Evolutionary conservation across 2,113 vertebrate genomes (phyloP), one percentile per base, ranked within the genome.

Genomic region (Theropithecus gelada): DNA sequence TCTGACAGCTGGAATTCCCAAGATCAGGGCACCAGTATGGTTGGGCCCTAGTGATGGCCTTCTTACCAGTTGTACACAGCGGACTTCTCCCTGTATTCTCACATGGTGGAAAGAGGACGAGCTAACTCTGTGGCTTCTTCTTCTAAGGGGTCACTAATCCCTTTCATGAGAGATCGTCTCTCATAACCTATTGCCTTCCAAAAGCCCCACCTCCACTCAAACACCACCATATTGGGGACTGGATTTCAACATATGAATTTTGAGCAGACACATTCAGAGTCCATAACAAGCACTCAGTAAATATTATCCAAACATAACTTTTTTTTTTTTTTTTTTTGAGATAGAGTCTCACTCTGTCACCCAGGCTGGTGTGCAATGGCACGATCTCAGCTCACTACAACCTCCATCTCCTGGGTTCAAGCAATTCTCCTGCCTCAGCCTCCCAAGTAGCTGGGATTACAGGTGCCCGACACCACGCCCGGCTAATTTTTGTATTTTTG

Each of bases 391-490:
- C 61, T 64, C 61, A 64, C 61, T 30, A 30, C 61, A 64, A 14
- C 27, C 61, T 64, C 59, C 4, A 11, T 27, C 25, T 61, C 27
- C 27, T 0, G 0, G 27, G 12, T 64, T 64, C 61, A 64, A 64
- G 61, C 61, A 2, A 14, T 64, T 30, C 61, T 64, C 61, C 27
- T 64, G 27, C 27, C 61, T 64, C 27, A 30, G 27, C 5, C 61
- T 64, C 27, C 61, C 27, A 5, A 64, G 27, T 30, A 30, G 61
- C 61, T 64, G 61, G 11, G 12, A 64, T 14, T 30, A 64, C 61
- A 14, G 61, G 27, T 5, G 13, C 12, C 27, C 11, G 2, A 5
- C 27, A 64, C 5, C 61, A 30, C 1, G 12, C 61, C 27, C 0
- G 2, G 12, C 27, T 64, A 64, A 30, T 30, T 64, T 64, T 64